A percentile compares a stretch with the other conserved stretches of the same genome.
phyloP scores from a whole-genome alignment of 2,113 vertebrate species.

The Chloebia gouldiae region DNA sequence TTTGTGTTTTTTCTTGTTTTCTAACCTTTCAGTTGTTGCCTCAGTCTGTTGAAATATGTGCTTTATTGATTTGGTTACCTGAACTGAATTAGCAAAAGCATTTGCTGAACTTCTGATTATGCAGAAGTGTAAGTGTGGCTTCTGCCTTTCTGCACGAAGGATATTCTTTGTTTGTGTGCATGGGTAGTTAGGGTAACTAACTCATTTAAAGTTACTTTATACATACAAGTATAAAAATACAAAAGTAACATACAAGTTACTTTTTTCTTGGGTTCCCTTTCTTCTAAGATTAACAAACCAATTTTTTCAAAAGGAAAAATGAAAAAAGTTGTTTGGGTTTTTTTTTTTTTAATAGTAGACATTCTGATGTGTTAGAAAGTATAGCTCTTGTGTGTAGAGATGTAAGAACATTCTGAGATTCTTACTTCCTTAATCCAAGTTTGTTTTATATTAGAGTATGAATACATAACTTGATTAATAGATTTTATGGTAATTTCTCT shows the following conservation, averaged over 20 bases:
- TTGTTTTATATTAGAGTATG: background rate
- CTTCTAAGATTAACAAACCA: background rate
- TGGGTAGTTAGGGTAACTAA: background rate
- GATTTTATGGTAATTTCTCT: background rate
- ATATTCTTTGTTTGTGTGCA: background rate
- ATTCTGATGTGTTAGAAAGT: background rate
- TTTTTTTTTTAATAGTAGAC: background rate
- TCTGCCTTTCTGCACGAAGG: background rate
- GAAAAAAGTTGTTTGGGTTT: background rate
- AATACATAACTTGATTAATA: background rate
- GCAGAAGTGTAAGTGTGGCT: background rate
- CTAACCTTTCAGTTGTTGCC: background rate
- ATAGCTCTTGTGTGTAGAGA: background rate
- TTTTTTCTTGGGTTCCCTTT: background rate
- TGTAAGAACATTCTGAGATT: background rate
- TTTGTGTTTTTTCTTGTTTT: background rate
- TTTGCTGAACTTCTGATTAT: background rate
- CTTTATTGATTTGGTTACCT: background rate
- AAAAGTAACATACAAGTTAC: background rate
- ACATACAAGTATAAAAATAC: too few relatives aligned
- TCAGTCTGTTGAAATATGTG: background rate
- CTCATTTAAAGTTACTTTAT: background rate
- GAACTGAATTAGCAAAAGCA: background rate
- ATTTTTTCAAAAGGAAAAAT: background rate
- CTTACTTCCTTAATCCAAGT: background rate